Conservation (phyloP, 2,888 invertebrate species). For the Chalcis sispes region DNA sequence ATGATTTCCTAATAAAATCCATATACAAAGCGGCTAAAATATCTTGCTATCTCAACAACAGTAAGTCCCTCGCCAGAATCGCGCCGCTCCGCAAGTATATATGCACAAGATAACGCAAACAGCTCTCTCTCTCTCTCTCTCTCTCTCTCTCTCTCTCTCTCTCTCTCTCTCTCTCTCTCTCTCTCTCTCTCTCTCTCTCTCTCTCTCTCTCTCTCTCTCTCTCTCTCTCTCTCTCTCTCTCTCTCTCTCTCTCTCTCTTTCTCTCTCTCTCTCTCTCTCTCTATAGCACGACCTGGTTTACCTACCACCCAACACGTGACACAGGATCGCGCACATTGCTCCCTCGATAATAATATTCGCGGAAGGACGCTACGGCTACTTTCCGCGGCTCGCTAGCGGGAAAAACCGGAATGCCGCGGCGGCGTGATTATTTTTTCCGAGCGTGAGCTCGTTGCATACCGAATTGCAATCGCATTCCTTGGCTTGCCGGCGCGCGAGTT, state of each 20-base stretch:
- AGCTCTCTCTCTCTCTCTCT: too few relatives aligned
- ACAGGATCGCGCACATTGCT: too few relatives aligned
- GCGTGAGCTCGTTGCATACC: constrained; percentile 49
- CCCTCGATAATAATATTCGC: constrained; percentile 53
- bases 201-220: too few relatives aligned
- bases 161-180: too few relatives aligned
- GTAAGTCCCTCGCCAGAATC: constrained; percentile 43
- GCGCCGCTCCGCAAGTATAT: constrained; percentile 11
- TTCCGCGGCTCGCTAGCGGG: constrained; percentile 59
- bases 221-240: too few relatives aligned
- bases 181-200: too few relatives aligned
- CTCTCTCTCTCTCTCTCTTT: too few relatives aligned
- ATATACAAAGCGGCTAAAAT: constrained; percentile 21
- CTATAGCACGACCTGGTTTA: too few relatives aligned
- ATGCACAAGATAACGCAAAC: constrained; percentile 3
- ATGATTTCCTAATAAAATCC: constrained; percentile 56
- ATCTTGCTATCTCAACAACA: constrained; percentile 32
- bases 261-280: too few relatives aligned
- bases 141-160: too few relatives aligned
- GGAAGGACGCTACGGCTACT: neutral
- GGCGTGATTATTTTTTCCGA: constrained; percentile 50
- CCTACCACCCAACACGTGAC: constrained; percentile 61
- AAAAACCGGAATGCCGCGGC: constrained; percentile 58
- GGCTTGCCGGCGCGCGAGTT: constrained; percentile 75
- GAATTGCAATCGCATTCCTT: constrained; percentile 72